Base-by-base conservation (phyloP, 2,113 vertebrate species). In the Perca schrenkii region DNA sequence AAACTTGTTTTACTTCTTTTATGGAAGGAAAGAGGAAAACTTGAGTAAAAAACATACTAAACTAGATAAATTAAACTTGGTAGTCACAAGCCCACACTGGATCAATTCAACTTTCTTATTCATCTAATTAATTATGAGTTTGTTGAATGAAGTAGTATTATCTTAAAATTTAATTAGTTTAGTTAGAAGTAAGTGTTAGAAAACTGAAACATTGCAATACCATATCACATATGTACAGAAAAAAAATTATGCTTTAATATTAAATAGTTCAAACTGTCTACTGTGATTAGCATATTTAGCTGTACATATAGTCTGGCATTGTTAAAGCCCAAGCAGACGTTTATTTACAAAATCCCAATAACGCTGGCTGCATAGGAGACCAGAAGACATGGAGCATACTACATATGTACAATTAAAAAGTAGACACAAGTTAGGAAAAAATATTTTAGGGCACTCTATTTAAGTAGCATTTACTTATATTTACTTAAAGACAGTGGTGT, bases 1-100 rank as follows among this genome's bases (percentile, higher is more conserved):
- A 19, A 34, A 12, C 34, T 67, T 3, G 1, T 22, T 52, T 22
- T 47, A 8, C n/a, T 63, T 58, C 17, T 66, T 61, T 54, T 25
- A 65, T 19, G 15, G 12, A 16, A 68, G 56, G 12, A 63, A 13
- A 43, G 2, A 36, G 56, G 12, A 19, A 31, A 49, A 61, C 2
- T 6, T 47, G 8, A 49, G 15, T 5, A 63, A 79, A 57, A 75
- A 36, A 49, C 16, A 77, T 6, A n/a, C n/a, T n/a, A n/a, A n/a
- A n/a, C n/a, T 53, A 17, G 43, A 66, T 54, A 21, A 34, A 73
- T 56, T 43, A 53, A 80, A 76, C 31, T 40, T 17, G 74, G n/a
- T 0, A 53, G 40, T 16, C 8, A 58, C 11, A 83, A 49, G 6
- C 14, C 17, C 22, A 62, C 6, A 34, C 25, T 40, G 25, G 19